phyloP scores from a whole-genome alignment of 2,113 vertebrate species.

The Megaceryle torquata region DNA sequence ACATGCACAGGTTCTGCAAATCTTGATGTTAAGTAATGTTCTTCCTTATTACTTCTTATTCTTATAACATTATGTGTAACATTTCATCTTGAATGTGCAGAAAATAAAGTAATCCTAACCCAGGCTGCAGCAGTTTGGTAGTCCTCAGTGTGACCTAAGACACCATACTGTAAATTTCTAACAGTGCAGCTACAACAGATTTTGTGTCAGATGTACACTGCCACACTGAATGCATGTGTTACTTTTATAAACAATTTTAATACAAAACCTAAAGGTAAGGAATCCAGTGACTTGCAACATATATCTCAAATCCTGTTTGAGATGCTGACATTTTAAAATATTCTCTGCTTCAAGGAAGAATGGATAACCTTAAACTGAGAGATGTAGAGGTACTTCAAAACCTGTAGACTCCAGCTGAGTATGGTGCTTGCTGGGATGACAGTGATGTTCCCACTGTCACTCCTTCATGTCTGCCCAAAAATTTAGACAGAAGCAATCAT shows the following conservation, averaged over 20 bases:
- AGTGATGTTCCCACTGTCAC: neutral
- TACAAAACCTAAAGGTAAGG: neutral
- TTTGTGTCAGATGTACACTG: neutral
- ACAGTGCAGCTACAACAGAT: neutral
- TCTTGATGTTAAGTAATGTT: neutral
- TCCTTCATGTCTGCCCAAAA: neutral
- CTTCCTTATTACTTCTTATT: neutral
- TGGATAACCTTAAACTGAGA: neutral
- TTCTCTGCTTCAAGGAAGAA: neutral
- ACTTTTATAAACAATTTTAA: neutral
- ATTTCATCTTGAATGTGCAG: neutral
- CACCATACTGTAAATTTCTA: neutral
- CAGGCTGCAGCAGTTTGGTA: neutral
- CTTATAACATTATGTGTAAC: neutral
- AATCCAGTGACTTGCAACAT: neutral
- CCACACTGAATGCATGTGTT: neutral
- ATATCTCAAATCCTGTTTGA: neutral
- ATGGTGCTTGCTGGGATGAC: neutral
- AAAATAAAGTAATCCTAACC: neutral
- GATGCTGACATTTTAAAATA: neutral
- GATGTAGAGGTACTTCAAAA: neutral
- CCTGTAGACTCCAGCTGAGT: neutral
- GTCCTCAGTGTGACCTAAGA: neutral
- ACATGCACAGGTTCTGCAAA: neutral
- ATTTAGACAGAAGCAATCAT: neutral